phyloP scores from a whole-genome alignment of 2,888 invertebrate species.

The Euproctis similis region DNA sequence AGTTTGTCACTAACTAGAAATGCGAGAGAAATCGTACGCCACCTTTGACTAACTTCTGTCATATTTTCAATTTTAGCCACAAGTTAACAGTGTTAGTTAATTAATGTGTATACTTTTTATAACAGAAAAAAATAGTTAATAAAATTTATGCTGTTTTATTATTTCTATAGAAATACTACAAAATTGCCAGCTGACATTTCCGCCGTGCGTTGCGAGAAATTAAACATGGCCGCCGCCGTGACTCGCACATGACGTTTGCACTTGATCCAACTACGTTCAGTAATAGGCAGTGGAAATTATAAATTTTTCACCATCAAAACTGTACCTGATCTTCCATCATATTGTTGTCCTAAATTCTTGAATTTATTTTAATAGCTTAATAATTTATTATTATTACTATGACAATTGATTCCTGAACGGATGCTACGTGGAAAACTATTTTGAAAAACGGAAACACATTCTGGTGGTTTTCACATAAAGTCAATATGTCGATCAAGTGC shows the following conservation, averaged over 20 bases:
- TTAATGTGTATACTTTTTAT: slow-evolving; percentile 31
- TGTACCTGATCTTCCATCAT: too few species aligned
- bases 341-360: too few species aligned
- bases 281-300: too few species aligned
- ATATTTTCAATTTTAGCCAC: slow-evolving; percentile 52
- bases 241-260: slow-evolving; percentile 64
- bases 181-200: slow-evolving; percentile 74
- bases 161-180: slow-evolving; percentile 56
- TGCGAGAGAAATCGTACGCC: slow-evolving; percentile 71
- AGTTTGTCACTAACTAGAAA: slow-evolving; percentile 70
- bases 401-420: slow-evolving; percentile 32
- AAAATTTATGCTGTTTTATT: slow-evolving; percentile 48
- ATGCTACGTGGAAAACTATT: slow-evolving; percentile 43
- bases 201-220: slow-evolving; percentile 72
- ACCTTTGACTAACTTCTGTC: slow-evolving; percentile 60
- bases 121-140: slow-evolving; percentile 35
- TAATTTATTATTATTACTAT: too few species aligned
- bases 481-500: slow-evolving; percentile 12
- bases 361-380: too few species aligned
- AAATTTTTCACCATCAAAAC: too few species aligned
- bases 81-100: slow-evolving; percentile 30
- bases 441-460: slow-evolving; percentile 17
- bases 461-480: slow-evolving; percentile 16
- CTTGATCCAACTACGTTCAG: too few species aligned
- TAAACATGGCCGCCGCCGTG: slow-evolving; percentile 73